Conservation (phyloP, 2,113 vertebrate genomes). For the Phasianus colchicus region DNA sequence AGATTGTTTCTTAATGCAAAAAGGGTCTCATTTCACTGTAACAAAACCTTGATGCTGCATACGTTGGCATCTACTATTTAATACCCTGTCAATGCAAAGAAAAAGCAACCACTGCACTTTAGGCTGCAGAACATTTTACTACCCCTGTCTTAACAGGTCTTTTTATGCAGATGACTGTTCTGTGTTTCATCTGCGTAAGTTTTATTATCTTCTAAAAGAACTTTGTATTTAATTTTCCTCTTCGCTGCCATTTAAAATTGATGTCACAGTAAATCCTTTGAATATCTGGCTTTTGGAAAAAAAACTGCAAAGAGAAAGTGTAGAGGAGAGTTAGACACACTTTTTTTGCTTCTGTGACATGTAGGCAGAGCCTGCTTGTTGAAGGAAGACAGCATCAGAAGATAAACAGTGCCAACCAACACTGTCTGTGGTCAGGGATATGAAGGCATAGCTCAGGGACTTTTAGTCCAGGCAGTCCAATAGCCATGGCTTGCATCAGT, state of each 20-base stretch:
- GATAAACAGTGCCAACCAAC: background rate
- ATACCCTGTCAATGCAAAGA: background rate
- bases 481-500: background rate
- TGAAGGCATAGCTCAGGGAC: background rate
- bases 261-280: conserved; percentile 2
- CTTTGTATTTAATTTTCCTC: conserved; percentile 57
- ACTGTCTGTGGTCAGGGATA: background rate
- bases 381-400: background rate
- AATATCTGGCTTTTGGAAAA: background rate
- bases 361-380: background rate
- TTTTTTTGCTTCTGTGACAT: background rate
- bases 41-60: background rate
- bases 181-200: conserved; percentile 30
- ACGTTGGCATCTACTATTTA: background rate
- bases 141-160: conserved; percentile 38
- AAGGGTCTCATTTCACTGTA: background rate
- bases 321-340: background rate
- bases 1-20: background rate
- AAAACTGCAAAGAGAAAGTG: background rate
- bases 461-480: background rate
- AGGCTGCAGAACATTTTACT: conserved; percentile 3
- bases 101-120: background rate
- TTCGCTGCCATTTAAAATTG: conserved; percentile 32
- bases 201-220: conserved; percentile 61
- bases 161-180: conserved; percentile 38